Base-by-base conservation (phyloP, 2,113 vertebrate species). In the Myocastor coypus region DNA sequence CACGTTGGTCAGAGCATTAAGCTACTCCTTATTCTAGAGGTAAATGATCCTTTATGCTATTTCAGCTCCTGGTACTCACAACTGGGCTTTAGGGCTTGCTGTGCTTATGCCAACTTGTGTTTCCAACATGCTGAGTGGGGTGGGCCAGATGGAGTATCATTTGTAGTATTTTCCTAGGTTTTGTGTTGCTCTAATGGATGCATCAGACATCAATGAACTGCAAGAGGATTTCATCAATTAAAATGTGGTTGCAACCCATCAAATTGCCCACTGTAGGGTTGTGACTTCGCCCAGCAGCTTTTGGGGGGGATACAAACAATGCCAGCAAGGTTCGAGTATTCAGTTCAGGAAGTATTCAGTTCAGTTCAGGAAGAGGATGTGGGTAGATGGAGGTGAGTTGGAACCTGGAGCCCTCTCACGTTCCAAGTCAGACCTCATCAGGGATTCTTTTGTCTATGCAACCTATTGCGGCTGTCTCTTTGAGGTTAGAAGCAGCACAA, bases 401-500 rank as follows among this genome's bases (percentile, higher is more conserved):
- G 66, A 57, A 52, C 14, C 71, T 4, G 4, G 61, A 59, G 24
- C 10, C 26, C 55, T 42, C 0, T 9, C 7, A 1, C 24, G 2
- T 16, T 73, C 32, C 9, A 10, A 10, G 42, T 24, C 71, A 68
- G 64, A 68, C 71, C 66, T 80, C 24, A 71, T 63, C 84, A 59
- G 87, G 8, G 87, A 83, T 55, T 88, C 68, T 52, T 94, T 95
- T 89, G 71, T 96, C 93, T 83, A 1, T 32, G 66, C 22, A 93
- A 59, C 7, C 66, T 68, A 30, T 59, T 68, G 94, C 89, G 69
- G 34, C 32, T 83, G 82, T 92, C 46, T 73, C 83, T 94, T 81
- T 96, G 94, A 95, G 91, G 55, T 73, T 50, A 68, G 87, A 89
- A 78, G 66, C 81, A 90, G 71, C n/a, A 40, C 64, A 80, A 83